phyloP scores from a whole-genome alignment of 2,888 invertebrate species.

The Antheraea yamamai region DNA sequence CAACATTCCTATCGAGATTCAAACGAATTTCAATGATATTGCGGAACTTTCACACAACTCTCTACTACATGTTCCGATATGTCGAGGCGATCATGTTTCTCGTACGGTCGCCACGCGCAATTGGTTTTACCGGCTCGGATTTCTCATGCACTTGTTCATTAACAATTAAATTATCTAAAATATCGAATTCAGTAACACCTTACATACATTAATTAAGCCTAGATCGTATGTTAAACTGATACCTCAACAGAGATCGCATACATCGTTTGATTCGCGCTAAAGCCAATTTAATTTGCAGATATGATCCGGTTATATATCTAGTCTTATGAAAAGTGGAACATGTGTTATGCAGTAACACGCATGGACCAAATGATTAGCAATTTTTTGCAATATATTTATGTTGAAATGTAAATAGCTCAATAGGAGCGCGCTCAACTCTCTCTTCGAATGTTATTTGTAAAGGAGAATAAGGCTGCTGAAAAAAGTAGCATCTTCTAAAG shows the following conservation, averaged over 20 bases:
- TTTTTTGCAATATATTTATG: no score
- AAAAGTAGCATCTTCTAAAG: no score
- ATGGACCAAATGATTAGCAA: no score
- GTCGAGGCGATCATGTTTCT: slow-evolving; percentile 25
- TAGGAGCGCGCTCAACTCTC: no score
- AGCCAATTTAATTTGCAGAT: neutral
- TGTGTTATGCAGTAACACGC: no score
- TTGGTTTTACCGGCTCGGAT: slow-evolving; percentile 19
- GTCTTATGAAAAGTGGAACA: no score
- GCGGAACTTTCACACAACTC: slow-evolving; percentile 28
- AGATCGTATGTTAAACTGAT: no score
- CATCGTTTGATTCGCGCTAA: neutral
- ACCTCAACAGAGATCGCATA: neutral
- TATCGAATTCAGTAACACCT: neutral
- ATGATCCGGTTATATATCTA: no score
- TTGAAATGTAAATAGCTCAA: no score
- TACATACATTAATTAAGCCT: neutral
- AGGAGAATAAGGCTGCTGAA: no score
- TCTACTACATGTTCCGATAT: slow-evolving; percentile 25
- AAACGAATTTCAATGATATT: slow-evolving; percentile 23
- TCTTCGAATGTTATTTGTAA: no score
- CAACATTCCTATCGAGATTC: slow-evolving; percentile 10
- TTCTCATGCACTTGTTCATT: slow-evolving; percentile 17
- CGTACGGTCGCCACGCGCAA: slow-evolving; percentile 21
- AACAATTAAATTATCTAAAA: neutral